Evolutionary conservation across 1,140 invertebrate species (phyloP).

Genomic region (Pygmarrhopalites habei): DNA sequence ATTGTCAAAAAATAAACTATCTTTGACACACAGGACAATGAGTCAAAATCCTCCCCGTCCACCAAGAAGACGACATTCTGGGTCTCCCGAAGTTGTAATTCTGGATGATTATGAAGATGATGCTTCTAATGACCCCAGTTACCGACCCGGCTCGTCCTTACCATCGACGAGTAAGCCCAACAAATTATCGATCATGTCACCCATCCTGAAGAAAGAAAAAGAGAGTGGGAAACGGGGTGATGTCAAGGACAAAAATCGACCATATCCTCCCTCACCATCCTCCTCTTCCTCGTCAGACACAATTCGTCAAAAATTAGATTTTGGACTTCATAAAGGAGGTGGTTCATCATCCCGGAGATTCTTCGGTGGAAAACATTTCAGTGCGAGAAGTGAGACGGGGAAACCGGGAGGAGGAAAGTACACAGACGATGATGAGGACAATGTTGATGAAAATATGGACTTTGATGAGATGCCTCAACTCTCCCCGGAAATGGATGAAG

Average conservation of each 20-base stretch:
- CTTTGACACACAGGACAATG: too few relatives aligned
- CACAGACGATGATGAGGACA: conserved; percentile 7
- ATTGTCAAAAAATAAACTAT: too few relatives aligned
- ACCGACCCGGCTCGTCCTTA: not conserved
- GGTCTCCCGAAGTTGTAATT: conserved; percentile 5
- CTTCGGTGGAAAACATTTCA: not conserved
- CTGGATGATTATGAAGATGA: conserved; percentile 13
- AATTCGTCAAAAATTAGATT: conserved; percentile 1
- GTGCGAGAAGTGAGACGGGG: not conserved
- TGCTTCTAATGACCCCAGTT: conserved; percentile 3
- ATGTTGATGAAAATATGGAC: too few relatives aligned
- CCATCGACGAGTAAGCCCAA: not conserved
- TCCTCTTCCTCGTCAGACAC: not conserved
- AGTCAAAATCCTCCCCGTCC: not conserved
- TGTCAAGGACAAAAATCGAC: not conserved
- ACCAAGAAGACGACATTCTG: not conserved
- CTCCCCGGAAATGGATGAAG: not conserved
- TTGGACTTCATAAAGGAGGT: not conserved
- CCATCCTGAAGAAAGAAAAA: conserved; percentile 29
- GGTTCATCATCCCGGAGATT: not conserved
- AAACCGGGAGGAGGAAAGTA: not conserved
- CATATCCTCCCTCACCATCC: not conserved
- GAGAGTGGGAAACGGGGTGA: conserved; percentile 6
- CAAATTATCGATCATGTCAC: conserved; percentile 38
- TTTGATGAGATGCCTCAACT: not conserved